Evolutionary conservation across 1,140 invertebrate species (phyloP), one percentile per base, ranked within the genome.

Genomic region (Dicyema japonicum): DNA sequence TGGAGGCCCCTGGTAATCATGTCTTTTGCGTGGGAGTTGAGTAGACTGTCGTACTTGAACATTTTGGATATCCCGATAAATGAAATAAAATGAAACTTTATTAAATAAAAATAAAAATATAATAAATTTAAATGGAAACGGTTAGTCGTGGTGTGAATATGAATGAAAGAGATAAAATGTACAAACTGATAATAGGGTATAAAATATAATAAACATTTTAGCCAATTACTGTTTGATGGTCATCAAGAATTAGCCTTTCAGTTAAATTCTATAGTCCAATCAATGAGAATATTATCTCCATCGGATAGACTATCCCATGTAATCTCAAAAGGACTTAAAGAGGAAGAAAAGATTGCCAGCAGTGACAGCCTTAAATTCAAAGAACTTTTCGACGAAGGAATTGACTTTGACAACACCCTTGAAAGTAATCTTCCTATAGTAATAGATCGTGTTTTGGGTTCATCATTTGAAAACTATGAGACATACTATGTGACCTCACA

Each of bases 401-500:
- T 29, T 27, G 26, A 32, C 3, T 27, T 13, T 22, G 19, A n/a
- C 8, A 21, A 21, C 8, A n/a, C 24, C 8, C 14, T 25, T 25
- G 8, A n/a, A 16, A 25, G 12, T 8, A 13, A 25, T n/a, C 24
- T n/a, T 25, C 8, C 12, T 8, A 8, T 8, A 16, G 7, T 8
- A 7, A 8, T 8, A 25, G 7, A 8, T 8, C 24, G 13, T 8
- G 13, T 8, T 7, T 25, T 12, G 7, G 8, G 8, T 25, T 74
- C 80, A 0, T 76, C 82, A 43, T 74, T 75, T 15, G 72, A 75
- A 0, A 61, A 72, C 8, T 94, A 92, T 47, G 82, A 94, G 55
- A 94, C 85, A 0, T 80, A 78, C 2, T 94, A 94, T 48, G 76
- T 94, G 1, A 94, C 85, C 4, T 78, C 78, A 3, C 85, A 97